Evolutionary conservation across 1,140 invertebrate genomes (phyloP).

Genomic region (Sinella curviseta): DNA sequence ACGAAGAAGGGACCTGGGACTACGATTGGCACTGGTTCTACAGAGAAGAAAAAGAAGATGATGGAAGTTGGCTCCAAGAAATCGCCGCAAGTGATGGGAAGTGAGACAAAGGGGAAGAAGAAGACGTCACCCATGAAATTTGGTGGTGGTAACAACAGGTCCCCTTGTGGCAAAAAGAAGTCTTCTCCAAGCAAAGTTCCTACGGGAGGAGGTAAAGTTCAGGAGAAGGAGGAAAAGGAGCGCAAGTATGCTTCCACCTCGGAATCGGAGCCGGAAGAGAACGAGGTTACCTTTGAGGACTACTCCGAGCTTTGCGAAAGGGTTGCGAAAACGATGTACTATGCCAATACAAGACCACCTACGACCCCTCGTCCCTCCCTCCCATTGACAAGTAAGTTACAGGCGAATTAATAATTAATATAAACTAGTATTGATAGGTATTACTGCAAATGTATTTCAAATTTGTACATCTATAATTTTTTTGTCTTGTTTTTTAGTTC

Average conservation of each 20-base stretch:
- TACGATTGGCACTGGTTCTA: no score
- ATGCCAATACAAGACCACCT: constrained; percentile 67
- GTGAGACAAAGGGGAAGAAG: neutral
- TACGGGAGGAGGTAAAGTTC: constrained; percentile 8
- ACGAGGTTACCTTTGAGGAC: constrained; percentile 58
- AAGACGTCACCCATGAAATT: neutral
- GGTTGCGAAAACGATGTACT: constrained; percentile 82
- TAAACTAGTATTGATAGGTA: constrained; percentile 6
- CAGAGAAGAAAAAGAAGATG: no score
- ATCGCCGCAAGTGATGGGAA: neutral
- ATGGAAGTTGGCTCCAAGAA: neutral
- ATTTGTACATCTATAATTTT: constrained; percentile 16
- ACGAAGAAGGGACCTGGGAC: no score
- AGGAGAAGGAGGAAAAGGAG: constrained; percentile 8
- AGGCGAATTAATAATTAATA: neutral
- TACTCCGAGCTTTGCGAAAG: constrained; percentile 73
- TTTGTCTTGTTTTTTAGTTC: constrained; percentile 61
- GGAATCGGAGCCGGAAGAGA: neutral
- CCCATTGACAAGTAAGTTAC: constrained; percentile 70
- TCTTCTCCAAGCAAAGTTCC: no score
- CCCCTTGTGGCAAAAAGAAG: no score
- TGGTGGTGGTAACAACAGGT: neutral
- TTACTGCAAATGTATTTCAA: neutral
- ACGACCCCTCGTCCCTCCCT: constrained; percentile 70
- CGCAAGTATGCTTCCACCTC: neutral